A percentile compares a stretch with the other conserved stretches of the same genome.
These are phyloP conservation scores for Drosophila yooni DNA, from an alignment of 2,888 invertebrate genomes.

Conservation along the genomic window DNA sequence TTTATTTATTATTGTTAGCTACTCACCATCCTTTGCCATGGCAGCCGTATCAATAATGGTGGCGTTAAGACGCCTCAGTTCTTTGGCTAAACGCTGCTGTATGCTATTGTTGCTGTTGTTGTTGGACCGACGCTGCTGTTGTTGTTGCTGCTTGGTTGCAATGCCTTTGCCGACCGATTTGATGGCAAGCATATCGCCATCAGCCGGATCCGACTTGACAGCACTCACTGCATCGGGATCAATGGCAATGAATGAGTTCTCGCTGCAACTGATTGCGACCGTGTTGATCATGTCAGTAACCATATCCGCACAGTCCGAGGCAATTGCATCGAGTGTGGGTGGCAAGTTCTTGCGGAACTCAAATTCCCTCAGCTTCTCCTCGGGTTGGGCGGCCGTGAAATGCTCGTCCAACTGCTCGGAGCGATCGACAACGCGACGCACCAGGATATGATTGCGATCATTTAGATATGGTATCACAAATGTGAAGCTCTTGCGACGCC, in stretches of 20 bases:
- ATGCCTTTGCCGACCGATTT: constrained; percentile 24
- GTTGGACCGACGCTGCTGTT: not conserved
- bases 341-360: constrained; percentile 66
- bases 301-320: constrained; percentile 83
- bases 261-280: constrained; percentile 87
- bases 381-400: constrained; percentile 55
- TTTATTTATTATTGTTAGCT: not conserved
- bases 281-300: constrained; percentile 87
- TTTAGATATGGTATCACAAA: constrained; percentile 87
- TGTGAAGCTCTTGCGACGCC: constrained; percentile 83
- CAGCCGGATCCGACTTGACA: constrained; percentile 32
- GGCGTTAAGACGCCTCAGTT: constrained; percentile 88
- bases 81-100: constrained; percentile 84
- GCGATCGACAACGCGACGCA: constrained; percentile 85
- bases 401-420: constrained; percentile 79
- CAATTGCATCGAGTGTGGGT: constrained; percentile 42
- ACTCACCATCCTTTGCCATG: constrained; percentile 73
- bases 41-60: constrained; percentile 87
- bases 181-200: not conserved
- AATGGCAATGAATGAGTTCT: constrained; percentile 85
- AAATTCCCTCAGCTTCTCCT: constrained; percentile 65
- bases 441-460: constrained; percentile 87
- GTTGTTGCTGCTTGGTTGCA: constrained; percentile 14
- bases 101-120: constrained; percentile 48
- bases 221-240: constrained; percentile 66